These are phyloP conservation scores for Nycticebus coucang DNA, from an alignment of 2,113 vertebrate species.

Conservation along the genomic window DNA sequence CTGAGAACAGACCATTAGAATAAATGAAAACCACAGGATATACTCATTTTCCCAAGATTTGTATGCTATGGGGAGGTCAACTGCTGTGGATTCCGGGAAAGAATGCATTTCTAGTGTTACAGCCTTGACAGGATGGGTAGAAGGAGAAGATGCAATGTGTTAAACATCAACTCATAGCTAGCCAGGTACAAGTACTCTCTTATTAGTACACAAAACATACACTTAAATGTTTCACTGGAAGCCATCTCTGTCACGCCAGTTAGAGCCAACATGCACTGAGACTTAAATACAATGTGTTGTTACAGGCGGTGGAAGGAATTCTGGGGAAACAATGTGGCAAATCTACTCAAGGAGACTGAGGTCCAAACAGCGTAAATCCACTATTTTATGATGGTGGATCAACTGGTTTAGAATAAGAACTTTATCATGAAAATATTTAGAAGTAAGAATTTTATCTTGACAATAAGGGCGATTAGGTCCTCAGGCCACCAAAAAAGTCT, in stretches of 20 bases:
- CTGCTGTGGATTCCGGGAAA: slow-evolving; percentile 49
- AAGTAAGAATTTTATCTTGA: slow-evolving; percentile 4
- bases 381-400: background rate
- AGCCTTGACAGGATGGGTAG: slow-evolving; percentile 16
- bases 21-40: slow-evolving; percentile 70
- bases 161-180: background rate
- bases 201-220: background rate
- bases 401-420: background rate
- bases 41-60: slow-evolving; percentile 62
- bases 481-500: background rate
- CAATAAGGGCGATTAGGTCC: background rate
- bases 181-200: background rate
- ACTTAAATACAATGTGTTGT: background rate
- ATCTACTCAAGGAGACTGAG: background rate
- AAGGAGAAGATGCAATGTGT: slow-evolving; percentile 4
- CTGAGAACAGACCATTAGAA: slow-evolving; percentile 52
- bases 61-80: slow-evolving; percentile 36
- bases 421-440: slow-evolving; percentile 12
- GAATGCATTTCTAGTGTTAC: slow-evolving; percentile 41
- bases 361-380: slow-evolving; percentile 15
- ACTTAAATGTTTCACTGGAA: background rate
- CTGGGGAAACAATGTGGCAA: background rate
- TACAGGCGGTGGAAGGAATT: background rate
- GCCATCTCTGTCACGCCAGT: background rate
- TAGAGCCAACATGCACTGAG: background rate